Conservation (phyloP, 92 coral and sea anemone species). For the Zoanthus sansibaricus region DNA sequence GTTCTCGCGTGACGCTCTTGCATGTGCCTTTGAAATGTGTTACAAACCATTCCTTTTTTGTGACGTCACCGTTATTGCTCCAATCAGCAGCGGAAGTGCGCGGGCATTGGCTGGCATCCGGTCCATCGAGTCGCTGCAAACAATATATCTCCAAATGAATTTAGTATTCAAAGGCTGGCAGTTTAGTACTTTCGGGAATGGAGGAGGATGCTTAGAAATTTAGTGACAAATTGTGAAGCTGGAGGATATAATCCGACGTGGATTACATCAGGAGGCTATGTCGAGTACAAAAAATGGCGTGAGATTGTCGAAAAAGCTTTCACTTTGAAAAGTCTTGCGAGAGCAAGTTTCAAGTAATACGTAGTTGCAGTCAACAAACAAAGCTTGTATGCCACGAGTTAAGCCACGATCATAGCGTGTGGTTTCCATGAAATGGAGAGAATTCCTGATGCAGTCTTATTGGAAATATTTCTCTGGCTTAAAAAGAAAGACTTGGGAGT, state of each 20-base stretch:
- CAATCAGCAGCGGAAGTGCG: slow-evolving; percentile 92
- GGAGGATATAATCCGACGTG: slow-evolving; percentile 4
- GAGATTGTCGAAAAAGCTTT: slow-evolving; percentile 48
- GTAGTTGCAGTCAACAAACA: slow-evolving; percentile 49
- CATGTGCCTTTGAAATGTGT: slow-evolving; percentile 69
- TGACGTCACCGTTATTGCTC: slow-evolving; percentile 78
- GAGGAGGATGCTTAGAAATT: slow-evolving; percentile 31
- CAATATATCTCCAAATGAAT: slow-evolving; percentile 49
- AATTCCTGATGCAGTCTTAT: slow-evolving; percentile 92
- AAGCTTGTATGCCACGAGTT: slow-evolving; percentile 55
- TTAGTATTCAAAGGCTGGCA: slow-evolving; percentile 52
- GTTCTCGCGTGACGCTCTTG: slow-evolving; percentile 50
- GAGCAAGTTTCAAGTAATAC: slow-evolving; percentile 33
- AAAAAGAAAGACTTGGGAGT: slow-evolving; percentile 83
- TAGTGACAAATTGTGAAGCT: background rate
- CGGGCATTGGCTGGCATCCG: slow-evolving; percentile 92
- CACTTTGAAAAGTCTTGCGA: slow-evolving; percentile 39
- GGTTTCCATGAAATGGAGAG: slow-evolving; percentile 72
- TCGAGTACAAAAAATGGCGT: slow-evolving; percentile 33
- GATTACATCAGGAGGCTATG: background rate
- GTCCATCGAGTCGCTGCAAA: slow-evolving; percentile 79
- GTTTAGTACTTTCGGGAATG: slow-evolving; percentile 49
- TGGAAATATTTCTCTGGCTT: slow-evolving; percentile 85
- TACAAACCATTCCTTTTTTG: slow-evolving; percentile 67
- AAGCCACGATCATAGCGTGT: slow-evolving; percentile 33